Conservation (phyloP, 2,888 invertebrate species). For the Choristoneura rosaceana region DNA sequence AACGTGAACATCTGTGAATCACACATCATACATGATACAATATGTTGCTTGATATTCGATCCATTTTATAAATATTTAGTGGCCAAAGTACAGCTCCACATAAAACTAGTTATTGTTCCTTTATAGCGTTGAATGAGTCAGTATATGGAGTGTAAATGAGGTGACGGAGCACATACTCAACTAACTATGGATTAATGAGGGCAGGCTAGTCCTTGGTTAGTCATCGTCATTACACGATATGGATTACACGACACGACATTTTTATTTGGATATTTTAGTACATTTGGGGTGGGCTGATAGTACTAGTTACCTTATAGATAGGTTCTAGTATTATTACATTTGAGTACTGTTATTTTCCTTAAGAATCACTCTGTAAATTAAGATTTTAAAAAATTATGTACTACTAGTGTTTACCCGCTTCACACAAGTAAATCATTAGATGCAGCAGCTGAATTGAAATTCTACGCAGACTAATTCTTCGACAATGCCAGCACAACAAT, state of each 20-base stretch:
- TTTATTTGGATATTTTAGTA: not conserved
- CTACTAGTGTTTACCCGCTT: too few relatives aligned
- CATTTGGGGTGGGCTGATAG: not conserved
- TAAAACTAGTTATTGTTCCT: not conserved
- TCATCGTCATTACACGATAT: too few relatives aligned
- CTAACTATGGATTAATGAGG: slow-evolving; percentile 3
- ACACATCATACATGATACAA: not conserved
- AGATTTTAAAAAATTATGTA: too few relatives aligned
- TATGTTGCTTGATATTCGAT: not conserved
- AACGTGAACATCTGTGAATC: slow-evolving; percentile 6
- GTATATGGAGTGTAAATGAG: not conserved
- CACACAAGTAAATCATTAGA: too few relatives aligned
- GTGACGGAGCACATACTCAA: not conserved
- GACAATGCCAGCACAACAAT: too few relatives aligned
- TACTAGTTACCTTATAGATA: not conserved
- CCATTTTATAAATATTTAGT: not conserved
- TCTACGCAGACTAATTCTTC: too few relatives aligned
- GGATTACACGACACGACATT: too few relatives aligned
- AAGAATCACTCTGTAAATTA: too few relatives aligned
- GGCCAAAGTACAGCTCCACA: not conserved
- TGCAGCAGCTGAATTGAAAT: too few relatives aligned
- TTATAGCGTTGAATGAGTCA: not conserved
- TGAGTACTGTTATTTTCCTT: not conserved
- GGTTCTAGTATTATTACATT: not conserved
- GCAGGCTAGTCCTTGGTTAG: not conserved